Percentiles rank a stretch among this genome's conserved stretches.
phyloP scores from a whole-genome alignment of 2,797 vertebrate genomes.

The Protosalanx chinensis region DNA sequence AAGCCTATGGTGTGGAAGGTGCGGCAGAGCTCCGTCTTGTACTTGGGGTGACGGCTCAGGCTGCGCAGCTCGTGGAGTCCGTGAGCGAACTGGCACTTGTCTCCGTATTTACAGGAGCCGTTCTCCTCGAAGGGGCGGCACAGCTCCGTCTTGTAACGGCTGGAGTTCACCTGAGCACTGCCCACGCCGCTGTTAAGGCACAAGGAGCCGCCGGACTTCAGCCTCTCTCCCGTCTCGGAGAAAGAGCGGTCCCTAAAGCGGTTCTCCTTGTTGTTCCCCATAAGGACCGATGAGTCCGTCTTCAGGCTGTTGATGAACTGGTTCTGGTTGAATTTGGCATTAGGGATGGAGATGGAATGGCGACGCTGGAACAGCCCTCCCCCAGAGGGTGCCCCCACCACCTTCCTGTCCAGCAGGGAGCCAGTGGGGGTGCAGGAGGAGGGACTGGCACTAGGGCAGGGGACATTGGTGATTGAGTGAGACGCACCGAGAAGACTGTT shows the following conservation, averaged over 20 bases:
- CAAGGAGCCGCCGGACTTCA: constrained; percentile 59
- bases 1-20: constrained; percentile 83
- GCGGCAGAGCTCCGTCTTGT: constrained; percentile 83
- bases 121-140: constrained; percentile 82
- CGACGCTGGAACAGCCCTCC: constrained; percentile 74
- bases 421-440: constrained; percentile 67
- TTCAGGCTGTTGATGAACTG: constrained; percentile 78
- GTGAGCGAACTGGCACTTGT: constrained; percentile 84
- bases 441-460: constrained; percentile 40
- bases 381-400: constrained; percentile 75
- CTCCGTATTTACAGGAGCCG: constrained; percentile 78
- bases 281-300: constrained; percentile 57
- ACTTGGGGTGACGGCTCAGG: constrained; percentile 80
- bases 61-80: constrained; percentile 79
- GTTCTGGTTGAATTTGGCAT: constrained; percentile 78
- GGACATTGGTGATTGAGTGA: constrained; percentile 51
- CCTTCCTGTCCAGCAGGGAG: constrained; percentile 85
- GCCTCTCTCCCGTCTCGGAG: constrained; percentile 78
- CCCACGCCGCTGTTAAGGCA: constrained; percentile 36
- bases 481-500: constrained; percentile 40
- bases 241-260: constrained; percentile 81
- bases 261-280: constrained; percentile 75
- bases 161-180: constrained; percentile 74
- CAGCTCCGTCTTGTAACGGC: constrained; percentile 82
- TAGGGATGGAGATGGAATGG: constrained; percentile 77